These are phyloP conservation scores for Dallia pectoralis DNA, from an alignment of 2,797 vertebrate species.

Conservation along the genomic window DNA sequence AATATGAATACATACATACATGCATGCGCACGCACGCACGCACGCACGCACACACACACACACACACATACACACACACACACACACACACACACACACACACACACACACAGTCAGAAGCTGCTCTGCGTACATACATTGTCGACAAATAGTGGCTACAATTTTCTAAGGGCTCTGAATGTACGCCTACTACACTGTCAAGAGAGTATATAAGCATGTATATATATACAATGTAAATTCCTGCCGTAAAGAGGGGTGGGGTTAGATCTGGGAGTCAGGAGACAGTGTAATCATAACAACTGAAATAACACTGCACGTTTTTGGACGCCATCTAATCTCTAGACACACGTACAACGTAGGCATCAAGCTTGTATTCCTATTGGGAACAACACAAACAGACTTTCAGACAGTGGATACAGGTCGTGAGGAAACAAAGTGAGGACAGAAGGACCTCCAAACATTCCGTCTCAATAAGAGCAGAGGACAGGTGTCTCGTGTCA, in stretches of 20 bases:
- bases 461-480: not conserved
- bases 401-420: not conserved
- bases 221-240: not conserved
- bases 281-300: too few relatives aligned
- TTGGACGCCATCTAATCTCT: not conserved
- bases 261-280: too few relatives aligned
- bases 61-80: too few relatives aligned
- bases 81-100: too few relatives aligned
- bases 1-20: too few relatives aligned
- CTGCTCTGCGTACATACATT: constrained; percentile 7
- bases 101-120: constrained; percentile 30
- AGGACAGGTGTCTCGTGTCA: not conserved
- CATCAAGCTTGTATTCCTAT: not conserved
- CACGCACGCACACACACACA: too few relatives aligned
- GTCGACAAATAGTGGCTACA: constrained; percentile 18
- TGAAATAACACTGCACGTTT: not conserved
- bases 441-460: not conserved
- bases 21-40: too few relatives aligned
- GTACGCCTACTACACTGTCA: not conserved
- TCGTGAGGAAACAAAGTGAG: not conserved
- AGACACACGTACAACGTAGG: too few relatives aligned
- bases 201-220: not conserved
- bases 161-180: constrained; percentile 1
- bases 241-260: too few relatives aligned
- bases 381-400: not conserved